Evolutionary conservation across 2,797 vertebrate species (phyloP).

Genomic region (Prionace glauca): DNA sequence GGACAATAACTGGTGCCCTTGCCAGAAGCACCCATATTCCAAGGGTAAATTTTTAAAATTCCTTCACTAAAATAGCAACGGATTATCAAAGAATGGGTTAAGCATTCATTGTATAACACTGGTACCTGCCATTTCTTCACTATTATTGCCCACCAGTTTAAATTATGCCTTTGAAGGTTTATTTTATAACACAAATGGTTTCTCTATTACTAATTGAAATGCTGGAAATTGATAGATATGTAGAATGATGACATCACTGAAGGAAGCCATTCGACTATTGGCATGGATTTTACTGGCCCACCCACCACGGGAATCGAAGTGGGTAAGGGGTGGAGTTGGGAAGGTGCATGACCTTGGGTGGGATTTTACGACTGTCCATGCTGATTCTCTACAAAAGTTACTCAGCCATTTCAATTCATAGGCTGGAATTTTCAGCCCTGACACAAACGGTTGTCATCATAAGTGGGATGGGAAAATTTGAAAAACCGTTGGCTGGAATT

Average conservation of each 20-base stretch:
- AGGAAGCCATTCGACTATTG: background rate
- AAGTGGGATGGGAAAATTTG: no score
- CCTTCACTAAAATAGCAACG: background rate
- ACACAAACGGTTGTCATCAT: no score
- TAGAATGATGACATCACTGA: background rate
- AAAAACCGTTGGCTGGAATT: no score
- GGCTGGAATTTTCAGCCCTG: no score
- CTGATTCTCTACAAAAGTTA: background rate
- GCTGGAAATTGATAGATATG: background rate
- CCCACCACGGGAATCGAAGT: no score
- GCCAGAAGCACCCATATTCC: no score
- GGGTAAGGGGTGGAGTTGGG: no score
- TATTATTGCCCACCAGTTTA: background rate
- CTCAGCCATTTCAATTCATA: background rate
- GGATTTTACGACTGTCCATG: background rate
- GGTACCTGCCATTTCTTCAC: background rate
- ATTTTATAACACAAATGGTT: background rate
- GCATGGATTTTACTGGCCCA: no score
- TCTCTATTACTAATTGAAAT: background rate
- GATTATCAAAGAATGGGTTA: background rate
- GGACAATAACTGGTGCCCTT: no score
- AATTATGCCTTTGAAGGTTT: background rate
- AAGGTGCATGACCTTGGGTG: no score
- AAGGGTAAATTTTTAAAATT: background rate
- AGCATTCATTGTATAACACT: background rate